Conservation (phyloP, 2,113 vertebrate species). For the Mustelus asterias region DNA sequence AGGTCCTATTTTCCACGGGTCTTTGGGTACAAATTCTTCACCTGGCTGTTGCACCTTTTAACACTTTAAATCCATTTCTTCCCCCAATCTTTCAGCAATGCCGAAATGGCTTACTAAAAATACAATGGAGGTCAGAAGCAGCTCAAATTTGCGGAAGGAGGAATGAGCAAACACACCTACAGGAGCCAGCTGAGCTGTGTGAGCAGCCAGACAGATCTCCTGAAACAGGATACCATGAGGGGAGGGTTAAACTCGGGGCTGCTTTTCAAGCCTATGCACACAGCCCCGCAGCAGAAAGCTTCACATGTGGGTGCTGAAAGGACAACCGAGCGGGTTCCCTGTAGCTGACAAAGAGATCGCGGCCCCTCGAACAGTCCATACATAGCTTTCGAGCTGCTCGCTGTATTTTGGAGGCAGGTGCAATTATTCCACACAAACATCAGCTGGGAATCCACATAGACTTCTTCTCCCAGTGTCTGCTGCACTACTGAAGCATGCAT, state of each 20-base stretch:
- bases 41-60: not conserved
- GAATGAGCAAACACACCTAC: not conserved
- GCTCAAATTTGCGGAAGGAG: conserved; percentile 28
- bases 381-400: not conserved
- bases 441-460: conserved; percentile 12
- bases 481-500: not conserved
- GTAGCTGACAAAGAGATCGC: not conserved
- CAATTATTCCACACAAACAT: not conserved
- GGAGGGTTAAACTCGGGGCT: not conserved
- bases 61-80: not conserved
- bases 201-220: not conserved
- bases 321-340: not conserved
- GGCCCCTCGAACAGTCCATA: not conserved
- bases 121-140: conserved; percentile 15
- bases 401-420: conserved; percentile 18
- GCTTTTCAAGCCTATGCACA: not conserved
- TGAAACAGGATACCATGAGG: conserved; percentile 20
- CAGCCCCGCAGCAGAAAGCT: not conserved
- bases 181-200: not conserved
- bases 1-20: not conserved
- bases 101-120: not conserved
- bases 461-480: not conserved
- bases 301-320: conserved; percentile 6
- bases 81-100: not conserved
- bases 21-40: not conserved